Conservation (phyloP, 2,888 invertebrate genomes). For the Sminthurides aquaticus region DNA sequence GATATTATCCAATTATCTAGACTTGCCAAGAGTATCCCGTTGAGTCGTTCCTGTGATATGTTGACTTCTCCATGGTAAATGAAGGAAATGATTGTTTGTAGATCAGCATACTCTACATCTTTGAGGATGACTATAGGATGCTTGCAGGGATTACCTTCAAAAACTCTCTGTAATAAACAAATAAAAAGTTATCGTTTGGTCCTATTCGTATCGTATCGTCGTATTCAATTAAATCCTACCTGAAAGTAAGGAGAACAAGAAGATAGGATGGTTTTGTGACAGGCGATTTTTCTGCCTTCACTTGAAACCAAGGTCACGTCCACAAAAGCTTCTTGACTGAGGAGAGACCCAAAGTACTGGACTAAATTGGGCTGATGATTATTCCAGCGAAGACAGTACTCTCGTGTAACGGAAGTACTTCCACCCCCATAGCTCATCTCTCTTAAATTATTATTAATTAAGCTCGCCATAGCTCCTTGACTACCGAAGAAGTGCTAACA, state of each 20-base stretch:
- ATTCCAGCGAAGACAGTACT: conserved; percentile 80
- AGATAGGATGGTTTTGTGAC: conserved; percentile 81
- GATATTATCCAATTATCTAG: not conserved
- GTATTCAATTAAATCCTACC: conserved; percentile 50
- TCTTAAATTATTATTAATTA: not conserved
- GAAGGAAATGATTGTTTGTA: conserved; percentile 51
- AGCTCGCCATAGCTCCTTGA: conserved; percentile 3
- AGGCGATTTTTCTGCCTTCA: conserved; percentile 77
- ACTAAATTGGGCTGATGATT: conserved; percentile 90
- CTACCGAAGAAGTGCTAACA: too few relatives aligned
- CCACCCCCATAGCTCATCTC: not conserved
- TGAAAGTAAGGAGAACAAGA: conserved; percentile 92
- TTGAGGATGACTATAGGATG: conserved; percentile 47
- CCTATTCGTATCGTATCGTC: not conserved
- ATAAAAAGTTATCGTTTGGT: not conserved
- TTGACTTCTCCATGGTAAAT: conserved; percentile 91
- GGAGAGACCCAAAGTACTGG: conserved; percentile 73
- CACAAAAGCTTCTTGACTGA: conserved; percentile 74
- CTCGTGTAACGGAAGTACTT: conserved; percentile 18
- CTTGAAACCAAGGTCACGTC: conserved; percentile 80
- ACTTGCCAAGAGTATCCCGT: conserved; percentile 53
- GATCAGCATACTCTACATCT: conserved; percentile 45
- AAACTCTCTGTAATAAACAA: conserved; percentile 41
- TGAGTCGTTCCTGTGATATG: conserved; percentile 78
- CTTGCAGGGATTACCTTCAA: conserved; percentile 46